Percentiles rank a stretch among this genome's conserved stretches.
phyloP scores from a whole-genome alignment of 2,888 invertebrate genomes.

The Baccha elongata region DNA sequence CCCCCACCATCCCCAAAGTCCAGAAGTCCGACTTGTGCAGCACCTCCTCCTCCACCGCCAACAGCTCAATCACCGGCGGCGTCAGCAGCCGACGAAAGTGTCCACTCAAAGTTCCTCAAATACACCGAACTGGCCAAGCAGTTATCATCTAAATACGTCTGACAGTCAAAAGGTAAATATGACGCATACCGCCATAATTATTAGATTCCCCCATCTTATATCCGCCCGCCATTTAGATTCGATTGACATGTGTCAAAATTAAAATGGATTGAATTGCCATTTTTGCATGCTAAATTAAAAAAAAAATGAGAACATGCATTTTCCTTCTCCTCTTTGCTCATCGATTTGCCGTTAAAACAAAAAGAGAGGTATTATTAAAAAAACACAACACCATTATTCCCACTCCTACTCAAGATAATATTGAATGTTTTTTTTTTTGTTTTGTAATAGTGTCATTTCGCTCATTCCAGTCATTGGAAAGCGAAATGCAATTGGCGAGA shows the following conservation, averaged over 20 bases:
- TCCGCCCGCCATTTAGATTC: slow-evolving; percentile 1
- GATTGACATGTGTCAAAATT: slow-evolving; percentile 40
- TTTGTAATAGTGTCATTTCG: slow-evolving; percentile 36
- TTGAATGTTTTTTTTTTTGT: background rate
- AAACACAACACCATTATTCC: slow-evolving; percentile 31
- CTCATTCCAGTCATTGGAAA: slow-evolving; percentile 68
- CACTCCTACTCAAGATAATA: slow-evolving; percentile 46
- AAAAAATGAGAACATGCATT: slow-evolving; percentile 16
- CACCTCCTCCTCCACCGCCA: slow-evolving; percentile 70
- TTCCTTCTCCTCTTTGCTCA: slow-evolving; percentile 37
- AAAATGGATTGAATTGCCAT: background rate
- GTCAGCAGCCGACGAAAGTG: slow-evolving; percentile 92
- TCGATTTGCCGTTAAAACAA: slow-evolving; percentile 62
- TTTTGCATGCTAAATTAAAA: slow-evolving; percentile 9
- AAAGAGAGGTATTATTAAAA: background rate
- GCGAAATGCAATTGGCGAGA: slow-evolving; percentile 70
- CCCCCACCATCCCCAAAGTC: slow-evolving; percentile 76
- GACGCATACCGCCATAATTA: slow-evolving; percentile 69
- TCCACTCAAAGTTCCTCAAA: slow-evolving; percentile 98
- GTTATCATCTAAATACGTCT: slow-evolving; percentile 97
- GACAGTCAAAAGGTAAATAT: slow-evolving; percentile 80
- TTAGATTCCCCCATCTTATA: background rate
- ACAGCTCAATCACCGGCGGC: slow-evolving; percentile 81
- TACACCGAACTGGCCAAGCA: slow-evolving; percentile 99
- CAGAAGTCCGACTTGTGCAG: slow-evolving; percentile 64